Base-by-base conservation (phyloP, 2,113 vertebrate genomes). In the Mobula hypostoma region DNA sequence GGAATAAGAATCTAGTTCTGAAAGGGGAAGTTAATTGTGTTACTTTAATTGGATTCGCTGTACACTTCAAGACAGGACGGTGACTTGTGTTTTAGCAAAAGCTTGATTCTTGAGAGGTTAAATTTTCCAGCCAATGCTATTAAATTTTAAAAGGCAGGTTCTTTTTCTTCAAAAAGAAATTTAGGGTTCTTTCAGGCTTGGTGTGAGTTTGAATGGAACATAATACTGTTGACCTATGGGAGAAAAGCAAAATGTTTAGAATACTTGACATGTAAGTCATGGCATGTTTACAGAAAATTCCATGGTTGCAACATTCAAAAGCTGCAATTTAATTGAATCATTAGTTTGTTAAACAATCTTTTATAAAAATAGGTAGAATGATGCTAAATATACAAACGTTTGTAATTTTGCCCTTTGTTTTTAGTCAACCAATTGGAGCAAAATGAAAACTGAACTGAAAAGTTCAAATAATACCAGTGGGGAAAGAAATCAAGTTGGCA, bases 301-400 rank as follows among this genome's bases (percentile, higher is more conserved):
- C 91, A 74, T 27, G 8, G 40, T 93, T 93, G 70, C 91, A 76
- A 74, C 91, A 93, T 32, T 66, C 61, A 27, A 68, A 90, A 90
- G 15, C 29, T 5, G 15, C n/a, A 63, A 8, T n/a, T 58, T 11
- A 61, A 85, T 68, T 63, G 1, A n/a, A 1, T 93, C 70, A 74
- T 48, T 93, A 40, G 70, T 4, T 72, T 74, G 21, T 68, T 40
- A 12, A 70, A 17, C 66, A 91, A 70, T 91, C 12, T 3, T 91
- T 21, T 70, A 36, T 72, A 74, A 48, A 93, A 72, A 32, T 15
- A 5, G 12, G 32, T 24, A 72, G 36, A 66, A 91, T 15, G 91
- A 21, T 48, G 27, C 63, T 63, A 66, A 93, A 11, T 66, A 27
- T 88, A 36, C 36, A 36, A 36, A 36, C 36, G 36, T 36, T 36